Base-by-base conservation (phyloP, 2,113 vertebrate genomes). In the Lepisosteus oculatus region DNA sequence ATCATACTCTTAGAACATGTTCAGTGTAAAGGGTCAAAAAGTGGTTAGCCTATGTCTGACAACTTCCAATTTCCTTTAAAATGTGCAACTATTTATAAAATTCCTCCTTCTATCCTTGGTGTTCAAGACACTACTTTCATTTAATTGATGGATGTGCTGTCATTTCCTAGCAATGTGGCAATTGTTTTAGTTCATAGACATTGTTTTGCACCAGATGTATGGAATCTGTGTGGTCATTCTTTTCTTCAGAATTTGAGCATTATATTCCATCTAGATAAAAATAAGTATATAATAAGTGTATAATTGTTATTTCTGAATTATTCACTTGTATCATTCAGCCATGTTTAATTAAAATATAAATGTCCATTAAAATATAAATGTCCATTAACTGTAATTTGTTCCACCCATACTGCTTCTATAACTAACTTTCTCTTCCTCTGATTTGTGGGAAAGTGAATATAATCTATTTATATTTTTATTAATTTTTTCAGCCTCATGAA, bases 141-240 rank as follows among this genome's bases (percentile, higher is more conserved):
- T 95, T 91, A 90, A 83, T 84, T 94, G 94, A 95, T 92, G 90
- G 91, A 96, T 95, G 77, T 84, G 86, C 87, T 92, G 92, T 90
- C 92, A 93, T 86, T 84, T 85, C 77, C 76, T 55, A 76, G 90
- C 85, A 91, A 86, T 75, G 81, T 79, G 76, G 82, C 80, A 72
- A 84, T 91, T 89, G 86, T 88, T 92, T 86, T 84, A 84, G 84
- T 90, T 94, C 90, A 91, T 86, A 83, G 93, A 88, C 75, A 76
- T 81, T 84, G 83, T 85, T 86, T 86, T 81, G 80, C 78, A 82
- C 79, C 80, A 78, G 80, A 85, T 82, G 29, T 66, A 77, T 75
- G 77, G 76, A 71, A 74, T 13, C 75, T 57, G 65, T 44, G 62
- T 76, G 67, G 57, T 79, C 83, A 71, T 85, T 86, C 85, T 79